Percentiles rank a stretch among this genome's conserved stretches.
These are phyloP conservation scores for Semaprochilodus insignis DNA, from an alignment of 2,797 vertebrate genomes.

Conservation along the genomic window DNA sequence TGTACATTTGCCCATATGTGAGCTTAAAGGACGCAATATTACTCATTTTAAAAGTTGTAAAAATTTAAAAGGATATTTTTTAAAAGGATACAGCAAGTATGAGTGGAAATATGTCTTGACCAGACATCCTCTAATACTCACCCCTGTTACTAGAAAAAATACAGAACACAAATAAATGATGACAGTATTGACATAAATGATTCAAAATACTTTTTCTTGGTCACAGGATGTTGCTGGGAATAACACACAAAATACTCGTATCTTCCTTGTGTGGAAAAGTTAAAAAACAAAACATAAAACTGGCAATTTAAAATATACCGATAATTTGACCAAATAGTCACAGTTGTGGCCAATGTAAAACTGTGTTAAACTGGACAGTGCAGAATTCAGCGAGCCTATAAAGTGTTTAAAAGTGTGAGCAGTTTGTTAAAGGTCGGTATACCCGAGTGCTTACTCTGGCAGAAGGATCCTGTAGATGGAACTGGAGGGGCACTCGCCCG, in stretches of 20 bases:
- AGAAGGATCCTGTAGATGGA: constrained; percentile 82
- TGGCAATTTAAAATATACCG: neutral
- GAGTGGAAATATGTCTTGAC: constrained; percentile 79
- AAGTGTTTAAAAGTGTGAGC: neutral
- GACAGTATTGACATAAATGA: neutral
- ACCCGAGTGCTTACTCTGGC: constrained; percentile 79
- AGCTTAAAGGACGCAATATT: neutral
- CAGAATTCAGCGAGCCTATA: neutral
- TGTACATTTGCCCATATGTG: constrained; percentile 10
- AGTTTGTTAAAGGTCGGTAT: neutral
- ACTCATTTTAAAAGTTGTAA: neutral
- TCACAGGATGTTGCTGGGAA: neutral
- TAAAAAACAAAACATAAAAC: neutral
- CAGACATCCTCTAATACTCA: constrained; percentile 88
- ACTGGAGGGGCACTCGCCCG: constrained; percentile 73
- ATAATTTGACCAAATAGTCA: neutral
- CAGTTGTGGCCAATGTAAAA: neutral
- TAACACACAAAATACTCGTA: neutral
- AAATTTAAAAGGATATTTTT: constrained; percentile 78
- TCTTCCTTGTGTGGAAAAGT: neutral
- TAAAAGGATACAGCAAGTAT: constrained; percentile 85
- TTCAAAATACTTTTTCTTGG: neutral
- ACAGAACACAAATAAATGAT: constrained; percentile 66
- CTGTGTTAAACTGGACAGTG: neutral
- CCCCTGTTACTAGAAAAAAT: constrained; percentile 82